Percentiles rank a stretch among this genome's conserved stretches.
phyloP scores from a whole-genome alignment of 2,797 vertebrate species.

The Vespertilio murinus region DNA sequence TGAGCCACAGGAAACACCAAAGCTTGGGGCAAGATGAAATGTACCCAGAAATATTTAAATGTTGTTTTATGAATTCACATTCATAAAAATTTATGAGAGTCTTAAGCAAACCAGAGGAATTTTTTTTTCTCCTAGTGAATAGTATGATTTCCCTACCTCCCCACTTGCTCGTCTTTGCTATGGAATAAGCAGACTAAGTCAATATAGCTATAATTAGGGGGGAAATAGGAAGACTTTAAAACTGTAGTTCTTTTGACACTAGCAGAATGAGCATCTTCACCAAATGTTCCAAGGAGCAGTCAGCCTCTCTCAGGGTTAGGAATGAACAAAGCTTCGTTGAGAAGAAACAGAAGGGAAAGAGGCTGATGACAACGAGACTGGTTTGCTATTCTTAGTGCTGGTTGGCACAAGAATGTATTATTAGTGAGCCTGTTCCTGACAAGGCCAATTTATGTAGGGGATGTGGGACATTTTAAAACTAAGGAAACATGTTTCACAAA shows the following conservation, averaged over 20 bases:
- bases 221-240: constrained; percentile 28
- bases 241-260: background rate
- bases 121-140: background rate
- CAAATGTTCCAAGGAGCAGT: background rate
- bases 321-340: background rate
- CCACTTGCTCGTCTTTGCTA: background rate
- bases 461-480: constrained; percentile 31
- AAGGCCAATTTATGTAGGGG: background rate
- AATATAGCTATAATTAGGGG: background rate
- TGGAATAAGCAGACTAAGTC: background rate
- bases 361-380: background rate
- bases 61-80: background rate
- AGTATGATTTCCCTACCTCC: background rate
- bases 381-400: constrained; percentile 57
- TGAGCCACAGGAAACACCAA: background rate
- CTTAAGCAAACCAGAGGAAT: background rate
- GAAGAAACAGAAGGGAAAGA: background rate
- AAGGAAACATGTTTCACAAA: constrained; percentile 6
- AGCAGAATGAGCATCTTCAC: background rate
- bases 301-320: background rate
- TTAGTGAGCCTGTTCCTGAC: constrained; percentile 24
- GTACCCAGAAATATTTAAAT: background rate
- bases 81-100: background rate
- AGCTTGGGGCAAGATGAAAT: background rate
- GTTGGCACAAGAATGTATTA: constrained; percentile 20